Evolutionary conservation across 2,888 invertebrate species (phyloP), one percentile per base, ranked within the genome.

Genomic region (Tachystola acroxantha): DNA sequence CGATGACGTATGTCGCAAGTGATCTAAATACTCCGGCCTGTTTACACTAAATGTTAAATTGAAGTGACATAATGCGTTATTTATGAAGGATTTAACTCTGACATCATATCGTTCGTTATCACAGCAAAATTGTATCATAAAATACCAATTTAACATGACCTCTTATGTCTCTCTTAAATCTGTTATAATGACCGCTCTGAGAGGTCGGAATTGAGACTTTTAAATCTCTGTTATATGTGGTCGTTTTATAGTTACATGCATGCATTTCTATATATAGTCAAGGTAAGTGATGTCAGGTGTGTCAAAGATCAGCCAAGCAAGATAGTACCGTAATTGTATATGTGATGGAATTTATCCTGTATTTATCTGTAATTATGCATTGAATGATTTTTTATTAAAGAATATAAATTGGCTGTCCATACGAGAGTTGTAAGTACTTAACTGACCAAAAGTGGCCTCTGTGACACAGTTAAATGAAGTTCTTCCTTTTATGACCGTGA

Each of bases 211-310:
- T 64, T 54, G 63, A 49, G 60, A 44, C 48, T 27, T 4, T 3
- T 42, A 52, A 55, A 58, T 67, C 47, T 62, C 74, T 51, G 16
- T 9, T 12, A 44, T 48, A 45, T 48, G 44, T 61, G 64, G 67
- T 45, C 32, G 35, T 41, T 47, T n/a, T 16, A 36, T 51, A 48
- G 65, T n/a, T 16, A 36, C 51, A 48, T 66, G 63, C 53, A 56
- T 79, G 79, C 79, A 81, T 68, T 71, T 71, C 79, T 81, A 82
- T 63, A 74, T 72, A 70, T 80, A 80, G 32, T 24, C 59, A 56
- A 65, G 63, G 64, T 55, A 53, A 53, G 44, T 79, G 76, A 80
- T 73, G 73, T 79, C 72, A 78, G 53, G 51, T 64, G 25, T n/a
- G 7, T 29, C 6, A 27, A 3, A 24, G 7, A 24, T 9, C n/a